A percentile compares a stretch with the other conserved stretches of the same genome.
phyloP scores from a whole-genome alignment of 2,797 vertebrate species.

The Poecilia picta region DNA sequence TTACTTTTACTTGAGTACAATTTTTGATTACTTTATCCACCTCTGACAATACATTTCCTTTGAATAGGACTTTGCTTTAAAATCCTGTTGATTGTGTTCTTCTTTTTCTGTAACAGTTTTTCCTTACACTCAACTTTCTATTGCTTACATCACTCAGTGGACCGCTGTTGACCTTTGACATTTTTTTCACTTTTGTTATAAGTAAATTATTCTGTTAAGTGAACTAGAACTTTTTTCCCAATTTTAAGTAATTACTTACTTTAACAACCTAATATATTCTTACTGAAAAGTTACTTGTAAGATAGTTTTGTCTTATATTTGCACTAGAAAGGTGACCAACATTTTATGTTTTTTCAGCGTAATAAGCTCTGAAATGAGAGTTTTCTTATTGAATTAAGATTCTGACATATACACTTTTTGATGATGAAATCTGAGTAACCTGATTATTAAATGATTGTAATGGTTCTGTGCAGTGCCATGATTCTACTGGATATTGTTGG shows the following conservation, averaged over 20 bases:
- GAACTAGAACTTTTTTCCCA: background rate
- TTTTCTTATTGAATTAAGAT: background rate
- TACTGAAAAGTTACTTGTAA: no score
- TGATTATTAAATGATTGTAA: background rate
- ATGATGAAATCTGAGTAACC: background rate
- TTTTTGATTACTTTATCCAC: no score
- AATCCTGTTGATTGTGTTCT: background rate
- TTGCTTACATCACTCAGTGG: background rate
- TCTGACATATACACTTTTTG: background rate
- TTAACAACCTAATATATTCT: background rate
- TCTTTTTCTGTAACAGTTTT: background rate
- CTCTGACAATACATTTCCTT: no score
- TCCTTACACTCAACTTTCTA: background rate
- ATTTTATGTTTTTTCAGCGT: no score
- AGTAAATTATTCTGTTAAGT: background rate
- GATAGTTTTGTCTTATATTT: no score
- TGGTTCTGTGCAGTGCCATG: constrained; percentile 82
- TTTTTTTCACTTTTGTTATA: background rate
- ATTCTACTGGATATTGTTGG: constrained; percentile 87
- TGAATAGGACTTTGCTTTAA: background rate
- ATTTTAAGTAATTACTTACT: background rate
- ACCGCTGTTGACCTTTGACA: background rate
- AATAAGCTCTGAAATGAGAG: background rate
- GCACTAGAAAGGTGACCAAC: no score
- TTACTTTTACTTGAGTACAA: no score